Evolutionary conservation across 1,140 invertebrate species (phyloP).

Genomic region (Leptoteleia sp.): DNA sequence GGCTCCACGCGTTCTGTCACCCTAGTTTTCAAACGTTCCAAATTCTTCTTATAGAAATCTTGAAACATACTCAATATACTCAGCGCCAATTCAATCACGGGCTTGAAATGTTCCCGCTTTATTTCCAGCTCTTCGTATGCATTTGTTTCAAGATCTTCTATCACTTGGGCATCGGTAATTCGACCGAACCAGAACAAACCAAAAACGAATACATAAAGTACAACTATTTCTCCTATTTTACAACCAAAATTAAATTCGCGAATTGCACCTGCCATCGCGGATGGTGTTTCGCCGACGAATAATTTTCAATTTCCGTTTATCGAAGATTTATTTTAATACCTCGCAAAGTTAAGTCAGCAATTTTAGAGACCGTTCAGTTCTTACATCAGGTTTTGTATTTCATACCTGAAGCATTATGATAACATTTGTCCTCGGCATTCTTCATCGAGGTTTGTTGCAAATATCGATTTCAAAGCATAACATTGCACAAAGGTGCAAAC

Average conservation of each 20-base stretch:
- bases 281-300: slow-evolving; percentile 5
- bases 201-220: no score
- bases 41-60: slow-evolving; percentile 15
- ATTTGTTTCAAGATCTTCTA: no score
- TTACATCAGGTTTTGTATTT: slow-evolving; percentile 22
- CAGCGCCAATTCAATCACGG: slow-evolving; percentile 15
- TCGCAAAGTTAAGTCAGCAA: slow-evolving; percentile 15
- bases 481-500: no score
- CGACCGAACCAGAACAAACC: no score
- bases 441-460: background rate
- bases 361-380: slow-evolving; percentile 5
- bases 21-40: slow-evolving; percentile 6
- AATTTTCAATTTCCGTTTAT: slow-evolving; percentile 6
- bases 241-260: background rate
- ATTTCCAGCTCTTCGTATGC: no score
- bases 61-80: slow-evolving; percentile 35
- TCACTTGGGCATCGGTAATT: no score
- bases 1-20: background rate
- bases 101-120: slow-evolving; percentile 20
- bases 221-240: no score
- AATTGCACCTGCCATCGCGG: slow-evolving; percentile 4
- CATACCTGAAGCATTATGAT: slow-evolving; percentile 21
- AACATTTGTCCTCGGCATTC: slow-evolving; percentile 8
- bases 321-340: background rate
- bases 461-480: no score